Percentiles rank a stretch among this genome's conserved stretches.
Evolutionary conservation across 2,113 vertebrate genomes (phyloP).

Genomic region (Calidris pugnax): DNA sequence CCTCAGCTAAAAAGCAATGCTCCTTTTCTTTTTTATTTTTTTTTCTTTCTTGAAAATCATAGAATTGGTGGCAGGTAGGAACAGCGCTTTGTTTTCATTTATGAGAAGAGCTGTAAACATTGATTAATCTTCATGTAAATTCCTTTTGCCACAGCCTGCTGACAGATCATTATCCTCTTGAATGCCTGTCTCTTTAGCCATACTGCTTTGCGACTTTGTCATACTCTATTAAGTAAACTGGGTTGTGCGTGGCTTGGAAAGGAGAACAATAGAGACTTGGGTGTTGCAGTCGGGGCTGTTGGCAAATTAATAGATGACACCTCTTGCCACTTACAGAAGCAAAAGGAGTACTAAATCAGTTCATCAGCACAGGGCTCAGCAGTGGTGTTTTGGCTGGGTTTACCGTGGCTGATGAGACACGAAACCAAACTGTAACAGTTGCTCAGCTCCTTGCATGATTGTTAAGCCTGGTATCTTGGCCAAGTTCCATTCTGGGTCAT

Average conservation of each 20-base stretch:
- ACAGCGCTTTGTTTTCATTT: conserved; percentile 58
- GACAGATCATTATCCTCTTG: conserved; percentile 64
- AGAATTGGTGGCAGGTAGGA: conserved; percentile 56
- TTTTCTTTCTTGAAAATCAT: background rate
- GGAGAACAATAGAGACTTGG: conserved; percentile 8
- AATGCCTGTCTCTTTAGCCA: conserved; percentile 56
- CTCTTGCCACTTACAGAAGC: conserved; percentile 54
- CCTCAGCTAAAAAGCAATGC: conserved; percentile 38
- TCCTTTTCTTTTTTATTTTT: background rate
- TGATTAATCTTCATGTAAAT: conserved; percentile 75
- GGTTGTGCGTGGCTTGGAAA: conserved; percentile 11
- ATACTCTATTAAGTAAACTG: conserved; percentile 47
- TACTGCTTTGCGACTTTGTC: conserved; percentile 38
- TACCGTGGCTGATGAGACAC: conserved; percentile 3
- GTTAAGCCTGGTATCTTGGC: conserved; percentile 32
- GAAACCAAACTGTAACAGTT: conserved; percentile 36
- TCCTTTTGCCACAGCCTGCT: conserved; percentile 65
- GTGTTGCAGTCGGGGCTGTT: background rate
- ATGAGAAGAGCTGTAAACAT: conserved; percentile 71
- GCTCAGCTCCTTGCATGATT: conserved; percentile 17
- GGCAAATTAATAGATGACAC: conserved; percentile 65
- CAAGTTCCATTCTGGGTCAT: conserved; percentile 47
- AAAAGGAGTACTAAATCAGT: background rate
- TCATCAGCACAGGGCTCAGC: background rate
- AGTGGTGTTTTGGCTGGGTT: conserved; percentile 14